Conservation (phyloP, 2,113 vertebrate species). For the Balaenoptera acutorostrata region DNA sequence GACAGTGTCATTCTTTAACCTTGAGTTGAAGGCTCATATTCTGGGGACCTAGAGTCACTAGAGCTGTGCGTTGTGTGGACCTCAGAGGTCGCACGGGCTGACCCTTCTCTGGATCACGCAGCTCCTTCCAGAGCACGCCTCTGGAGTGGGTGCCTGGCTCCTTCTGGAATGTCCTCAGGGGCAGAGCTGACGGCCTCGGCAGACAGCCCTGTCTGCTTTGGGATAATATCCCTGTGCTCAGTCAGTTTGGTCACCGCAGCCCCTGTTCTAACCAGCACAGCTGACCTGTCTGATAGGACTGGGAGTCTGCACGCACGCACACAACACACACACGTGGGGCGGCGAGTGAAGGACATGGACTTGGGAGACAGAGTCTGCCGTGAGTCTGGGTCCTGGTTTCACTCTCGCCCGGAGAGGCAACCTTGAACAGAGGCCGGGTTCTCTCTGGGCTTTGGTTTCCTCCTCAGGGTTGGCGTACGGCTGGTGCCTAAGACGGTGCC, state of each 20-base stretch:
- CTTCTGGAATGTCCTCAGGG: rapidly evolving
- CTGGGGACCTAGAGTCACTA: background rate
- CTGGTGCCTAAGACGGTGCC: background rate
- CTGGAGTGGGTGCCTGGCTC: too few relatives aligned
- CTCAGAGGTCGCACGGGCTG: background rate
- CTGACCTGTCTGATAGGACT: background rate
- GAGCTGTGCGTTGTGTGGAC: background rate
- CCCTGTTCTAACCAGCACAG: background rate
- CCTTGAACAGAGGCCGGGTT: background rate
- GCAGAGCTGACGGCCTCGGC: background rate
- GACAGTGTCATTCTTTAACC: constrained; percentile 59
- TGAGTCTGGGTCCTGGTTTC: background rate
- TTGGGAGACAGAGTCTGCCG: background rate
- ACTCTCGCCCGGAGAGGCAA: too few relatives aligned
- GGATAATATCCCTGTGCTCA: background rate
- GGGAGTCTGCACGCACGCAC: too few relatives aligned
- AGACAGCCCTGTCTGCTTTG: background rate
- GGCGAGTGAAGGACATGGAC: background rate
- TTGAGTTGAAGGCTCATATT: background rate
- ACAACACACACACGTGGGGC: rapidly evolving
- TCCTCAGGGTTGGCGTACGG: too few relatives aligned
- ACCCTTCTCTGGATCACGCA: rapidly evolving
- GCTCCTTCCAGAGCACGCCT: background rate
- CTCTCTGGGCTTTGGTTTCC: background rate
- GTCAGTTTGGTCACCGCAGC: background rate